Percentiles rank a stretch among this genome's conserved stretches.
Evolutionary conservation across 37 sponge, comb jelly and placozoan species (phyloP).

Genomic region (Axinella damicornis): DNA sequence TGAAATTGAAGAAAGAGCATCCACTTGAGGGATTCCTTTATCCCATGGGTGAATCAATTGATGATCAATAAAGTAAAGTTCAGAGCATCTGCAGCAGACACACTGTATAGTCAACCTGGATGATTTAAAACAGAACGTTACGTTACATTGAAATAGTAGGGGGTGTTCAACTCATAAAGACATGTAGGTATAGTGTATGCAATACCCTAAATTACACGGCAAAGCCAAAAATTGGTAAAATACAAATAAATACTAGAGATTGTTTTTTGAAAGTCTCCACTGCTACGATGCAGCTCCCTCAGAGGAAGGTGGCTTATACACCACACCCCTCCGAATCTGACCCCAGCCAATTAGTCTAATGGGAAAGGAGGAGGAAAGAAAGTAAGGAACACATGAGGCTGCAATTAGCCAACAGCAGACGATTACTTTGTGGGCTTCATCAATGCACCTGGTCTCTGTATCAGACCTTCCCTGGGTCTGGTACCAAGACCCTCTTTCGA

Average conservation of each 20-base stretch:
- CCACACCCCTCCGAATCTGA: constrained; percentile 83
- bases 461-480: too few species aligned
- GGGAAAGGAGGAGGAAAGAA: background rate
- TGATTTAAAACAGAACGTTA: too few species aligned
- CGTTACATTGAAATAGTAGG: too few species aligned
- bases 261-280: background rate
- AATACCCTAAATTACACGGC: background rate
- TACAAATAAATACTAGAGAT: background rate
- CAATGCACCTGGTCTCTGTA: background rate
- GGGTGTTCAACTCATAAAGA: too few species aligned
- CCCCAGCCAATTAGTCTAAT: constrained; percentile 93
- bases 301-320: constrained; percentile 68
- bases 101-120: too few species aligned
- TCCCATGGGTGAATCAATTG: too few species aligned
- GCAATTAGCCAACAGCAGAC: background rate
- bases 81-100: too few species aligned
- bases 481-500: too few species aligned
- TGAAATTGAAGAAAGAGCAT: too few species aligned
- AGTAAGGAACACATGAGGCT: background rate
- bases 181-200: too few species aligned
- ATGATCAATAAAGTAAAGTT: too few species aligned
- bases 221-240: constrained; percentile 15
- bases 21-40: too few species aligned
- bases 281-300: constrained; percentile 31
- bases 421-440: background rate